These are phyloP conservation scores for Idaea dimidiata DNA, from an alignment of 2,888 invertebrate species.

Conservation along the genomic window DNA sequence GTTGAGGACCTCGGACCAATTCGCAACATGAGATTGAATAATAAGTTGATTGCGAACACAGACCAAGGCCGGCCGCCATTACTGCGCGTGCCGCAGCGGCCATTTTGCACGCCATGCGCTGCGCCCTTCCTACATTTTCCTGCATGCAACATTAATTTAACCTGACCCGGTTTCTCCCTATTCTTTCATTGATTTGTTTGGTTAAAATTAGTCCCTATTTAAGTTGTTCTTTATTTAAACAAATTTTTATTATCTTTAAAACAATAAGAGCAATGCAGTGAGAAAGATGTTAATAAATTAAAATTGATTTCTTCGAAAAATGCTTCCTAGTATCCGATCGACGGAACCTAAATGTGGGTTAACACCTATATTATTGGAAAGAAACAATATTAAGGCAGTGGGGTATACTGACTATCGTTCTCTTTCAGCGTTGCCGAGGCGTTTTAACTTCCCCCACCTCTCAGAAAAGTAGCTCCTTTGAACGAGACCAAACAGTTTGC, in stretches of 20 bases:
- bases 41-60: slow-evolving; percentile 76
- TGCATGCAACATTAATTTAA: slow-evolving; percentile 39
- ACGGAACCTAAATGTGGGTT: too few species aligned
- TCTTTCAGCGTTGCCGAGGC: not conserved
- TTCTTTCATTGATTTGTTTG: slow-evolving; percentile 6
- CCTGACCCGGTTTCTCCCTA: slow-evolving; percentile 45
- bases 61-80: slow-evolving; percentile 75
- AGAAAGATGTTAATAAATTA: not conserved
- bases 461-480: not conserved
- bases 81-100: slow-evolving; percentile 58
- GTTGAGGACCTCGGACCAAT: slow-evolving; percentile 74
- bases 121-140: slow-evolving; percentile 47
- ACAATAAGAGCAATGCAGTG: not conserved
- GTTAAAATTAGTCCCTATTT: slow-evolving; percentile 8
- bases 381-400: not conserved
- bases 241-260: not conserved
- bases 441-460: not conserved
- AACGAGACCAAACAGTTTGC: not conserved
- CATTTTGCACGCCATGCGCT: slow-evolving; percentile 59
- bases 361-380: too few species aligned
- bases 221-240: not conserved
- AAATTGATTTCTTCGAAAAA: not conserved
- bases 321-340: too few species aligned
- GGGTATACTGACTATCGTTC: not conserved
- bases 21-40: slow-evolving; percentile 81